These are phyloP conservation scores for Pemphredon lugubris DNA, from an alignment of 2,888 invertebrate genomes.

Conservation along the genomic window DNA sequence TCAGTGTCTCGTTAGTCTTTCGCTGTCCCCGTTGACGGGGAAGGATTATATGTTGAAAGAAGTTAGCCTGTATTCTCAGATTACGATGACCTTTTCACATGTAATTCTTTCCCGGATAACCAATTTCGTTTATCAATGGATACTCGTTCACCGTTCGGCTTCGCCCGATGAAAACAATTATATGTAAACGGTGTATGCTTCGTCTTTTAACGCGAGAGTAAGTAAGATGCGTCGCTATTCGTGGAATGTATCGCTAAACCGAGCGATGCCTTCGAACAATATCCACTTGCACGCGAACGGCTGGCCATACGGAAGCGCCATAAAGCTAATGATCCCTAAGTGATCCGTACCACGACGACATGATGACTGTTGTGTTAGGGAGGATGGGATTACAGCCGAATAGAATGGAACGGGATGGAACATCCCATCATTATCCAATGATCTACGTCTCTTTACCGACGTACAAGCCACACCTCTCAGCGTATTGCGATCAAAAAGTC, in stretches of 20 bases:
- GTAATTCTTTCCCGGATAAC: too few relatives aligned
- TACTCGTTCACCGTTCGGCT: too few relatives aligned
- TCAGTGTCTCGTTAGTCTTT: too few relatives aligned
- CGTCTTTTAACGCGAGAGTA: too few relatives aligned
- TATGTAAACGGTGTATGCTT: too few relatives aligned
- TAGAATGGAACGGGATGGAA: constrained; percentile 71
- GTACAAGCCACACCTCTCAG: constrained; percentile 56
- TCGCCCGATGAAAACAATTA: too few relatives aligned
- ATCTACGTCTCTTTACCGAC: constrained; percentile 71
- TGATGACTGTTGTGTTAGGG: constrained; percentile 67
- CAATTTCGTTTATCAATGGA: too few relatives aligned
- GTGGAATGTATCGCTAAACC: constrained; percentile 8
- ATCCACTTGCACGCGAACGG: constrained; percentile 61
- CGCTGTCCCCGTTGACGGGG: too few relatives aligned
- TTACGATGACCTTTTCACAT: too few relatives aligned
- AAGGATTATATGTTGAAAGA: too few relatives aligned
- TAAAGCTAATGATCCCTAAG: constrained; percentile 70
- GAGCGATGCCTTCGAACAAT: constrained; percentile 30
- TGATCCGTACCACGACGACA: constrained; percentile 70
- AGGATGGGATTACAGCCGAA: constrained; percentile 71
- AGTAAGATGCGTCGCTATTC: too few relatives aligned
- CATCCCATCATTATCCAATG: constrained; percentile 79
- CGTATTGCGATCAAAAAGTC: constrained; percentile 9
- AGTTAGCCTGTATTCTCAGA: too few relatives aligned
- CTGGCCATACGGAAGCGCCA: constrained; percentile 68